These are phyloP conservation scores for Aspidiotus rigidus DNA, from an alignment of 2,888 invertebrate genomes.

Conservation along the genomic window DNA sequence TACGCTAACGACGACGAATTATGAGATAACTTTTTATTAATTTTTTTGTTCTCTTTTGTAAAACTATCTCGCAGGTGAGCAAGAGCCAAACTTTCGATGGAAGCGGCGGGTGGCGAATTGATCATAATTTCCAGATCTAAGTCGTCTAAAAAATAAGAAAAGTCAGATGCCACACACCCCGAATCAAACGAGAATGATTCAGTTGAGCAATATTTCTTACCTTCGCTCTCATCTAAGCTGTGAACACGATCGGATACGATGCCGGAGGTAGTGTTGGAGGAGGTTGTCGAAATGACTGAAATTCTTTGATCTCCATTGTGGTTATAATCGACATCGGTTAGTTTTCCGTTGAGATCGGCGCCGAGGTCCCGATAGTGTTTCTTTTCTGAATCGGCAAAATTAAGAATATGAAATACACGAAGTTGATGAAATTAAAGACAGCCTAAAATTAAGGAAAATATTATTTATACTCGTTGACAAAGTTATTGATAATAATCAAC, in stretches of 20 bases:
- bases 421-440: neutral
- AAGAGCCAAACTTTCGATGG: slow-evolving; percentile 72
- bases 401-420: neutral
- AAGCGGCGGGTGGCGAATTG: slow-evolving; percentile 72
- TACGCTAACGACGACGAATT: slow-evolving; percentile 14
- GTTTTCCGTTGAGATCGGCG: slow-evolving; percentile 35
- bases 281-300: slow-evolving; percentile 84
- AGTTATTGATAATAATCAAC: neutral
- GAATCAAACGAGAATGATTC: neutral
- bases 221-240: slow-evolving; percentile 78
- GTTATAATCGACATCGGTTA: slow-evolving; percentile 31
- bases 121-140: slow-evolving; percentile 62
- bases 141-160: slow-evolving; percentile 36
- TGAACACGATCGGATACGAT: slow-evolving; percentile 92
- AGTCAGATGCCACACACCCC: neutral
- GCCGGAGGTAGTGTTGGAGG: slow-evolving; percentile 94
- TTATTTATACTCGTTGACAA: too few relatives aligned
- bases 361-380: slow-evolving; percentile 55
- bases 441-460: too few relatives aligned
- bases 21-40: slow-evolving; percentile 9
- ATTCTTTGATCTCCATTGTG: slow-evolving; percentile 62
- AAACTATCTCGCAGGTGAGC: slow-evolving; percentile 63
- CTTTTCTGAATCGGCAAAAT: slow-evolving; percentile 46
- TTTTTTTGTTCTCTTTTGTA: slow-evolving; percentile 35
- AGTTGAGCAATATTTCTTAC: slow-evolving; percentile 32